Conservation (phyloP, 1,140 invertebrate species). For the Aethina tumida region DNA sequence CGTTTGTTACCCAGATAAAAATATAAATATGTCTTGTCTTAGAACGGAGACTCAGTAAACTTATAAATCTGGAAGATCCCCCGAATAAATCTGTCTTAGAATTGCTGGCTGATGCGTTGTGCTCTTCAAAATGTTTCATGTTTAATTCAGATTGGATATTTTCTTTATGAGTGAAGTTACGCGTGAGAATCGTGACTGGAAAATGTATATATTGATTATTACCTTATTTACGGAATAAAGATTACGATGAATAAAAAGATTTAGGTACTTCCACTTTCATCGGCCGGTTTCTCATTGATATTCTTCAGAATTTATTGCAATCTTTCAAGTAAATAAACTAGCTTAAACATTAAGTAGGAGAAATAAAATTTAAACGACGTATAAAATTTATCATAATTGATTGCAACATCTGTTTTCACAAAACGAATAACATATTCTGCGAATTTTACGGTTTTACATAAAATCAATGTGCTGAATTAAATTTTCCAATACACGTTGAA, state of each 20-base stretch:
- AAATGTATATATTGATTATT: slow-evolving; percentile 28
- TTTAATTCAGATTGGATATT: slow-evolving; percentile 28
- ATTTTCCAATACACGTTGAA: no score
- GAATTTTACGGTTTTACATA: no score
- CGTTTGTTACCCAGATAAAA: slow-evolving; percentile 26
- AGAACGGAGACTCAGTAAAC: slow-evolving; percentile 20
- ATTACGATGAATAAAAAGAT: slow-evolving; percentile 21
- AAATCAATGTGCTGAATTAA: no score
- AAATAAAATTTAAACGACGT: no score
- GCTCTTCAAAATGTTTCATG: slow-evolving; percentile 20
- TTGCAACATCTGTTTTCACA: no score
- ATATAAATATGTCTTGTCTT: slow-evolving; percentile 27
- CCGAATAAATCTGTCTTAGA: slow-evolving; percentile 21
- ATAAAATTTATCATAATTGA: no score
- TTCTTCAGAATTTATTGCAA: no score
- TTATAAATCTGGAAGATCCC: slow-evolving; percentile 22
- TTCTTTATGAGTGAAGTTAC: slow-evolving; percentile 25
- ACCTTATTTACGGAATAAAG: slow-evolving; percentile 21
- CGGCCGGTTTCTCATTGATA: no score
- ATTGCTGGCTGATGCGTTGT: slow-evolving; percentile 15
- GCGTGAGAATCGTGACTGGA: slow-evolving; percentile 19
- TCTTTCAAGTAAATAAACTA: no score
- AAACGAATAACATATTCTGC: no score
- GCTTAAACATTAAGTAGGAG: no score
- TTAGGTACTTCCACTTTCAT: no score